Base-by-base conservation (phyloP, 2,888 invertebrate genomes). In the Cybosia mesomella region DNA sequence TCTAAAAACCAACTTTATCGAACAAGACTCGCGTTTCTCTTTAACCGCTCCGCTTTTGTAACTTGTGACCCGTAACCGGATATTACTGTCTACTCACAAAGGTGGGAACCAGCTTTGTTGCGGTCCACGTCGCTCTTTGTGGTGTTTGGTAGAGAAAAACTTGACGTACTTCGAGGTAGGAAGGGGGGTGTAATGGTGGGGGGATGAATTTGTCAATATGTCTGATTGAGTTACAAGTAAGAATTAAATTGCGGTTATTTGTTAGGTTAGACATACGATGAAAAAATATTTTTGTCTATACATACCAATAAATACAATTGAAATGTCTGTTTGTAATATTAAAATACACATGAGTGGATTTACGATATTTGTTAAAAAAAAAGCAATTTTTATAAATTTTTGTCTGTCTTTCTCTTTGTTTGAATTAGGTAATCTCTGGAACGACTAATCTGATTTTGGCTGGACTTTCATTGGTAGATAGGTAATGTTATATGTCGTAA, bases 51-150 rank as follows among this genome's bases (percentile, higher is more conserved):
- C 15, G 53, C 77, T 74, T 81, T 74, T 68, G 49, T 78, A 57
- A 61, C 77, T 81, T 79, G 67, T 11, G 49, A 66, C n/a, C 62
- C 49, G 92, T 85, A 91, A 92, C 88, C 89, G 91, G 92, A 93
- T 93, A 93, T 91, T 91, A 86, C 88, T 85, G 91, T 88, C 87
- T 83, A 82, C 32, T 43, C 60, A 64, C 70, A 70, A 70, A 92
- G 92, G 89, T 89, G 88, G 82, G 84, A 82, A 79, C 83, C 84
- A 39, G 70, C 89, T 91, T 91, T 90, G 89, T 89, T 83, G 89
- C 78, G 89, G 89, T 84, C 87, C 86, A 83, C 73, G 85, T 70
- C 85, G 84, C 82, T 87, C 81, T 81, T 76, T 77, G 83, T 86
- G 57, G 55, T 58, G 57, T 58, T 53, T 67, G 36, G 58, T 53